Evolutionary conservation across 2,113 vertebrate species (phyloP), one percentile per base, ranked within the genome.

Genomic region (Tragelaphus buxtoni): DNA sequence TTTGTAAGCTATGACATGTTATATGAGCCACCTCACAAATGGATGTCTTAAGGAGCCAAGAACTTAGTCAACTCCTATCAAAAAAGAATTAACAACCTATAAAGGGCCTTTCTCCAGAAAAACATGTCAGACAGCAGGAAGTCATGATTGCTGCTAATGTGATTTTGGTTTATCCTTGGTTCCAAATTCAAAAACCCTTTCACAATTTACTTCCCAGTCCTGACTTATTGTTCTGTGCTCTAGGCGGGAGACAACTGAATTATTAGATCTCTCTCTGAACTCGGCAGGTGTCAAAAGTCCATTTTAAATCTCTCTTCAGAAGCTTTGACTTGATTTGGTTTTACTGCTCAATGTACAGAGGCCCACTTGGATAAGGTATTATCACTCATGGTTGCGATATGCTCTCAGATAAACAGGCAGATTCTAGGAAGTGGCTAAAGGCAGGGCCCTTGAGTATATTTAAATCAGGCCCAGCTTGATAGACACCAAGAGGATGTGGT

Each of bases 221-320:
- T 1, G n/a, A 80, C 30, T 28, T 69, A 77, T 60, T 49, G n/a
- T 86, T 93, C 45, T 83, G 79, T 55, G 26, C 42, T 92, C n/a
- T 18, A 42, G 81, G 58, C 13, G 60, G 88, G 91, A 96, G 88
- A 72, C n/a, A 88, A 82, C 5, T n/a, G 35, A 94, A 61, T 94
- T 69, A 79, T 93, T 82, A 92, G 35, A 47, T 24, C 77, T 86
- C 42, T 77, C 0, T 88, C n/a, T 91, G 92, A 95, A 60, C 72
- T 74, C 14, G 1, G 80, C 83, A 96, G 83, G 45, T 79, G 55
- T 93, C 63, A 79, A 45, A 96, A 95, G 53, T 77, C 77, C 56
- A 76, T 39, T 95, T 96, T 49, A 97, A 74, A 30, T 80, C 56
- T 82, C 47, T 82, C 32, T 94, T 96, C 83, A 60, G 63, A 93